Conservation (phyloP, 2,888 invertebrate species). For the Polydrusus cervinus region DNA sequence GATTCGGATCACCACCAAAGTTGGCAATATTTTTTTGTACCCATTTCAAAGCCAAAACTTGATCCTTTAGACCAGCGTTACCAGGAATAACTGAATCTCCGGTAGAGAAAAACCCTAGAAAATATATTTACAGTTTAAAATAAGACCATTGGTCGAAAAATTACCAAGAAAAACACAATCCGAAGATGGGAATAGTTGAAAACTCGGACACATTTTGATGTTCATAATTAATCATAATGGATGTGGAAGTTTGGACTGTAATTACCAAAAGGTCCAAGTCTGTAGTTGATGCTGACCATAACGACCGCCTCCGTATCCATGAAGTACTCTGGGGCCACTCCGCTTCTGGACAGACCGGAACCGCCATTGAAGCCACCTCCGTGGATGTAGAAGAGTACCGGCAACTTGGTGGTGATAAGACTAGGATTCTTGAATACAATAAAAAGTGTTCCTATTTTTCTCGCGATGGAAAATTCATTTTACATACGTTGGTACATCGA, state of each 20-base stretch:
- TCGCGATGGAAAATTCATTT: too few species aligned
- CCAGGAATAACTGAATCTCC: slow-evolving; percentile 61
- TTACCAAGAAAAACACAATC: too few species aligned
- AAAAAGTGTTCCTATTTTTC: not conserved
- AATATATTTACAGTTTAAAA: not conserved
- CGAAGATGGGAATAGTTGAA: too few species aligned
- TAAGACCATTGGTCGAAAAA: too few species aligned
- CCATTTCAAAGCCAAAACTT: slow-evolving; percentile 63
- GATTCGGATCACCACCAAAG: slow-evolving; percentile 63
- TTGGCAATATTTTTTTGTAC: slow-evolving; percentile 59
- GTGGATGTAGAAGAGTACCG: slow-evolving; percentile 58
- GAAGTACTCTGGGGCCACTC: slow-evolving; percentile 52
- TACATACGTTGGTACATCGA: slow-evolving; percentile 4
- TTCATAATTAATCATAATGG: too few species aligned
- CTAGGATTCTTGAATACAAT: slow-evolving; percentile 45
- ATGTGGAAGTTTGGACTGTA: too few species aligned
- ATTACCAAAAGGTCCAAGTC: slow-evolving; percentile 58
- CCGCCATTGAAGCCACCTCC: slow-evolving; percentile 50
- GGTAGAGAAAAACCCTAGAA: slow-evolving; percentile 63
- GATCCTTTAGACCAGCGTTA: slow-evolving; percentile 65
- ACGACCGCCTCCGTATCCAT: slow-evolving; percentile 54
- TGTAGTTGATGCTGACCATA: slow-evolving; percentile 57
- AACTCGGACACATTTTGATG: too few species aligned
- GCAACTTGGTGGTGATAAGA: slow-evolving; percentile 44
- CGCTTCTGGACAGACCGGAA: not conserved